Conservation (phyloP, 2,113 vertebrate genomes). For the Hippocampus guttulatus region DNA sequence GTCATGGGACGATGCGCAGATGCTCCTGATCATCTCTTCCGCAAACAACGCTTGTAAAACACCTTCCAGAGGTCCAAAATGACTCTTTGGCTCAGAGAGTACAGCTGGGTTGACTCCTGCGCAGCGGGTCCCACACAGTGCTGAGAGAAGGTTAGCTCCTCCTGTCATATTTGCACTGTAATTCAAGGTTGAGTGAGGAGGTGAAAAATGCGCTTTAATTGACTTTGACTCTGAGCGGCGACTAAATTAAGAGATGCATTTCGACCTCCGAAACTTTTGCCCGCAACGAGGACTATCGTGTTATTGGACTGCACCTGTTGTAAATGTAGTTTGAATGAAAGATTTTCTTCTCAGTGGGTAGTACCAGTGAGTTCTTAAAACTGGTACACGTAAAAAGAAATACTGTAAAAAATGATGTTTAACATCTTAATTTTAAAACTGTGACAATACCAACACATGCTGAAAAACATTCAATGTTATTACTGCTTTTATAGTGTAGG, state of each 20-base stretch:
- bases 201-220: constrained; percentile 16
- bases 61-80: constrained; percentile 51
- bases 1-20: constrained; percentile 56
- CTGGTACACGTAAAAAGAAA: too few species aligned
- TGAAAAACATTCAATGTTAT: too few species aligned
- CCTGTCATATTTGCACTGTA: constrained; percentile 14
- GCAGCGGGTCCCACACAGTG: constrained; percentile 48
- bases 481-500: too few species aligned
- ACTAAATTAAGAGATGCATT: background rate
- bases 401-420: too few species aligned
- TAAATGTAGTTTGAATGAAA: too few species aligned
- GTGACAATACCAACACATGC: too few species aligned
- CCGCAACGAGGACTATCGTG: background rate
- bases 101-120: constrained; percentile 47
- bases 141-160: constrained; percentile 39
- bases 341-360: too few species aligned
- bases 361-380: too few species aligned
- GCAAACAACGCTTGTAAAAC: constrained; percentile 49
- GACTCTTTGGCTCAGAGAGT: constrained; percentile 59
- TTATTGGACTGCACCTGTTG: too few species aligned
- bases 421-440: too few species aligned
- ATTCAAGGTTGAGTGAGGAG: constrained; percentile 32
- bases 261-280: background rate
- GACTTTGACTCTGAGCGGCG: background rate
- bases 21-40: constrained; percentile 52